Conservation (phyloP, 2,888 invertebrate genomes). For the Tetramorium bicarinatum region DNA sequence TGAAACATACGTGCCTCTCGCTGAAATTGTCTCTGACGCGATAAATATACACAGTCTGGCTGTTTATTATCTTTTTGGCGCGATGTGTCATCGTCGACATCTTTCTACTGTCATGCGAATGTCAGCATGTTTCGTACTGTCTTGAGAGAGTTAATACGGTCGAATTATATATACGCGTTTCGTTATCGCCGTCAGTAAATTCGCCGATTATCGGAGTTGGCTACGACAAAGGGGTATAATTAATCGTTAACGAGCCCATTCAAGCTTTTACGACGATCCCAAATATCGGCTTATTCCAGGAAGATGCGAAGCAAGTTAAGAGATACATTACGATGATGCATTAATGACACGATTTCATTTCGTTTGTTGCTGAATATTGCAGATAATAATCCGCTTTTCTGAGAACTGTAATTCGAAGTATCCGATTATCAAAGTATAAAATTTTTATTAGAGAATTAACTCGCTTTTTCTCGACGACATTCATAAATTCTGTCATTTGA, state of each 20-base stretch:
- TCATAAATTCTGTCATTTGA: background rate
- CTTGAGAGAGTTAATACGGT: background rate
- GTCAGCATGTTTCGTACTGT: background rate
- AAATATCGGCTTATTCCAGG: constrained; percentile 19
- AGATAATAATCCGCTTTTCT: background rate
- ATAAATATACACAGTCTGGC: background rate
- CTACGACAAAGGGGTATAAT: constrained; percentile 39
- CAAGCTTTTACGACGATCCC: background rate
- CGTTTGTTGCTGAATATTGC: background rate
- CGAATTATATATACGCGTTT: background rate
- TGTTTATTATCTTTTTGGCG: constrained; percentile 10
- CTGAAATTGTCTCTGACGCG: background rate
- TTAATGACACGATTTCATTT: constrained; percentile 57
- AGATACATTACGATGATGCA: background rate
- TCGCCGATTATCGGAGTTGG: constrained; percentile 2
- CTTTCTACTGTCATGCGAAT: background rate
- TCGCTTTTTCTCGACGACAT: background rate
- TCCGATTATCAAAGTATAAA: background rate
- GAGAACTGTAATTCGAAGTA: background rate
- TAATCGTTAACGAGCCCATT: constrained; percentile 39
- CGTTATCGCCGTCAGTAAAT: constrained; percentile 40
- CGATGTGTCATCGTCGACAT: background rate
- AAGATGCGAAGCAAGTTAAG: background rate
- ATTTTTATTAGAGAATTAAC: background rate
- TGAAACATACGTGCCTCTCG: background rate